Evolutionary conservation across 2,888 invertebrate species (phyloP).

Genomic region (Eremobia ochroleuca): DNA sequence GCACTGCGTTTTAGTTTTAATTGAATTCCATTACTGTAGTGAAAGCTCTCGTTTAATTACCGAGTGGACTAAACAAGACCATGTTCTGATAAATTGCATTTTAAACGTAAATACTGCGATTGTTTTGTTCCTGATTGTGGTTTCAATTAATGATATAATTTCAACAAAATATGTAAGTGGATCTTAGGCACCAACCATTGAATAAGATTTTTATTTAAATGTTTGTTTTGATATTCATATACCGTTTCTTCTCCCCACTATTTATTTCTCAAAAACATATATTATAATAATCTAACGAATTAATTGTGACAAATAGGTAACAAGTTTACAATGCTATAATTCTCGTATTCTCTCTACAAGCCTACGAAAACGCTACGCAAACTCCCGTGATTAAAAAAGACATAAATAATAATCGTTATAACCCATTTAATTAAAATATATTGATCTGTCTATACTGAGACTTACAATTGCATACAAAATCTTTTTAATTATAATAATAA

Average conservation of each 20-base stretch:
- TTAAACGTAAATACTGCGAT: conserved; percentile 59
- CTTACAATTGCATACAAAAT: no score
- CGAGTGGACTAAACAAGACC: conserved; percentile 74
- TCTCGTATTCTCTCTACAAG: conserved; percentile 1
- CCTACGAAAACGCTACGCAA: not conserved
- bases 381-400: not conserved
- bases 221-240: not conserved
- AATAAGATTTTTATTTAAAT: not conserved
- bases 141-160: conserved; percentile 26
- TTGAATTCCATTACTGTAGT: conserved; percentile 87
- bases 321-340: not conserved
- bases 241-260: not conserved
- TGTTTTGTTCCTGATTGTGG: conserved; percentile 38
- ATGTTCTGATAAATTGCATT: conserved; percentile 70
- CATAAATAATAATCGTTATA: not conserved
- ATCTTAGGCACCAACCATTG: not conserved
- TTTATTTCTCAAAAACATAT: not conserved
- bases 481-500: no score
- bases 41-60: conserved; percentile 86
- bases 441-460: not conserved
- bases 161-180: not conserved
- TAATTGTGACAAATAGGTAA: no score
- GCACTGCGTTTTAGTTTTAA: conserved; percentile 84
- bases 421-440: not conserved
- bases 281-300: not conserved